Evolutionary conservation across 2,797 vertebrate genomes (phyloP).

Genomic region (Pygocentrus nattereri): DNA sequence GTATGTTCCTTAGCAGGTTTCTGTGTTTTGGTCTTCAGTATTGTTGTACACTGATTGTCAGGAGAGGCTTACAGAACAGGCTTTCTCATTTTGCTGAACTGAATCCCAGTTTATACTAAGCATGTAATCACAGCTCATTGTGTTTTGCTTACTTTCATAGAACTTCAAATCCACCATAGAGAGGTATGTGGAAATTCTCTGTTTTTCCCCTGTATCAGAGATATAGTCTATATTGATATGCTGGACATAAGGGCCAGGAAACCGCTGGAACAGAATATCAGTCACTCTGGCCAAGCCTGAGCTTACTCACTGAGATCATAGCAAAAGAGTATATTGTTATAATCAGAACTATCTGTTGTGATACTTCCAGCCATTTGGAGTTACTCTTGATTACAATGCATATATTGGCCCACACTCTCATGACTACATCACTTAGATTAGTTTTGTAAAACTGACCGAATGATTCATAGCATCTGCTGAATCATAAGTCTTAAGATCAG

Average conservation of each 20-base stretch:
- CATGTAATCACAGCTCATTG: background rate
- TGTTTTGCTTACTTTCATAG: slow-evolving; percentile 62
- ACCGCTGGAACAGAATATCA: too few relatives aligned
- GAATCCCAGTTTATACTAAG: background rate
- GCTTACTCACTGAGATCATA: too few relatives aligned
- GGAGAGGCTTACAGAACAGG: background rate
- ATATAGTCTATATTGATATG: background rate
- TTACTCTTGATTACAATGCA: too few relatives aligned
- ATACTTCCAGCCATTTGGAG: too few relatives aligned
- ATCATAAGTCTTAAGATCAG: background rate
- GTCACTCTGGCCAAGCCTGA: too few relatives aligned
- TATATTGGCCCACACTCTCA: too few relatives aligned
- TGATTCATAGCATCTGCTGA: too few relatives aligned
- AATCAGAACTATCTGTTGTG: too few relatives aligned
- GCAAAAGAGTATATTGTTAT: too few relatives aligned
- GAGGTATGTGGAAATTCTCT: slow-evolving; percentile 65
- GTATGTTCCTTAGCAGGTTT: background rate
- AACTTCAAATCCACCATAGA: slow-evolving; percentile 74
- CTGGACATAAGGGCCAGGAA: background rate
- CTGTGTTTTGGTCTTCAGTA: background rate
- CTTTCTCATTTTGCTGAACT: background rate
- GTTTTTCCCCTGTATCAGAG: background rate
- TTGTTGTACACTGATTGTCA: too few relatives aligned
- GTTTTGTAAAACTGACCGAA: too few relatives aligned
- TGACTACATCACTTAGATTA: too few relatives aligned